phyloP scores from a whole-genome alignment of 2,888 invertebrate genomes.

The Slavum lentiscoides region DNA sequence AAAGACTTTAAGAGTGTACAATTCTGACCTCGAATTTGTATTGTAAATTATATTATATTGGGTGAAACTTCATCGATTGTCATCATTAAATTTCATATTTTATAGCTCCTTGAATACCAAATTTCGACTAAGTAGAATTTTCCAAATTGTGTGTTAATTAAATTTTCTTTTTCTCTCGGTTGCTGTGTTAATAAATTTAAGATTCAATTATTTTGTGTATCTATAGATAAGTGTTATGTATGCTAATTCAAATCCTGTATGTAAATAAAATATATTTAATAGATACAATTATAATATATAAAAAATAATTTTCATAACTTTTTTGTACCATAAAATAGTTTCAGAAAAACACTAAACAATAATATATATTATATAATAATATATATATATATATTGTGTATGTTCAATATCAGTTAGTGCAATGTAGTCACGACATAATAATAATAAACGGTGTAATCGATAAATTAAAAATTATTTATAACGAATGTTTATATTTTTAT shows the following conservation, averaged over 20 bases:
- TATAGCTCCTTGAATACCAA: conserved; percentile 35
- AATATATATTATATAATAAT: not conserved
- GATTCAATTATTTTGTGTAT: conserved; percentile 26
- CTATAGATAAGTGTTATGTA: conserved; percentile 5
- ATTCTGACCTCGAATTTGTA: conserved; percentile 22
- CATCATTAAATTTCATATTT: conserved; percentile 40
- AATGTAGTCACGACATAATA: not conserved
- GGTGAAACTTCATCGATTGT: conserved; percentile 30
- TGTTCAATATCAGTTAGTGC: not conserved
- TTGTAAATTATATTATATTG: conserved; percentile 29
- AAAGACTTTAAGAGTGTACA: conserved; percentile 72
- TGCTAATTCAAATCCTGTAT: conserved; percentile 31
- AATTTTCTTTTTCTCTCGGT: conserved; percentile 3
- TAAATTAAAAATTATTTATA: not conserved
- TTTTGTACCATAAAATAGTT: not conserved
- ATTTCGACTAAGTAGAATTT: conserved; percentile 29
- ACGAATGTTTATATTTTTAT: not conserved
- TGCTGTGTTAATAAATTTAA: conserved; percentile 29
- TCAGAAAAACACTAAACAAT: not conserved
- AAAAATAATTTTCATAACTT: conserved; percentile 22
- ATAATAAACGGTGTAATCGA: not conserved
- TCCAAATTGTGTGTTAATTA: not conserved
- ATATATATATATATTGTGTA: not conserved
- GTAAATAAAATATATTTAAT: conserved; percentile 46
- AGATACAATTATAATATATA: conserved; percentile 30